Percentiles rank a stretch among this genome's conserved stretches.
These are phyloP conservation scores for Steinernema carpocapsae DNA, from an alignment of 2,888 invertebrate species.

Conservation along the genomic window DNA sequence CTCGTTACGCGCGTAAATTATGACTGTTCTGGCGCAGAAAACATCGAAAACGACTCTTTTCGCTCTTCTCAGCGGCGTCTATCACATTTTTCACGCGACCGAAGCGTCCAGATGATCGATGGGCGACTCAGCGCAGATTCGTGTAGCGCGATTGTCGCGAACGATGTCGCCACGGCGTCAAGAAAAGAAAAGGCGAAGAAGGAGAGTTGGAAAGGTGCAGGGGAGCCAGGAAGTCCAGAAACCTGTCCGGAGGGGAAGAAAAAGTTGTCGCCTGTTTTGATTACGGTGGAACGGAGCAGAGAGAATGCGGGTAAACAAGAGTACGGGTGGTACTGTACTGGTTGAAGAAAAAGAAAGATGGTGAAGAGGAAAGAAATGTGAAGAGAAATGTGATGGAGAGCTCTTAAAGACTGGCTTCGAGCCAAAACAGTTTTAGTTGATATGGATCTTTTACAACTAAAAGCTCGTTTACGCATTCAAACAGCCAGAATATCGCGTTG, in stretches of 20 bases:
- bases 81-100: constrained; percentile 34
- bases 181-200: background rate
- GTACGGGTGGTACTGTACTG: background rate
- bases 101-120: constrained; percentile 32
- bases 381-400: no score
- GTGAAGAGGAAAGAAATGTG: no score
- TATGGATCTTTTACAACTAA: no score
- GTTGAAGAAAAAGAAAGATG: background rate
- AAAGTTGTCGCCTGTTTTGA: background rate
- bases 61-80: constrained; percentile 20
- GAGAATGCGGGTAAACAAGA: background rate
- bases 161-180: constrained; percentile 4
- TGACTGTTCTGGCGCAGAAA: constrained; percentile 22
- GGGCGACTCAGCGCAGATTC: constrained; percentile 11
- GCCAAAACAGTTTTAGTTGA: no score
- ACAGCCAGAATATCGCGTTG: no score
- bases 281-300: background rate
- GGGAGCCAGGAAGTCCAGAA: no score
- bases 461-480: no score
- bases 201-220: background rate
- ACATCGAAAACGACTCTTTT: constrained; percentile 33
- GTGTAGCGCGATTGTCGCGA: constrained; percentile 22
- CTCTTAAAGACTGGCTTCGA: no score
- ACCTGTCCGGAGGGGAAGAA: no score
- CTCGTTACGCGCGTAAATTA: constrained; percentile 32